These are phyloP conservation scores for Calonectris borealis DNA, from an alignment of 2,113 vertebrate genomes.

Conservation along the genomic window DNA sequence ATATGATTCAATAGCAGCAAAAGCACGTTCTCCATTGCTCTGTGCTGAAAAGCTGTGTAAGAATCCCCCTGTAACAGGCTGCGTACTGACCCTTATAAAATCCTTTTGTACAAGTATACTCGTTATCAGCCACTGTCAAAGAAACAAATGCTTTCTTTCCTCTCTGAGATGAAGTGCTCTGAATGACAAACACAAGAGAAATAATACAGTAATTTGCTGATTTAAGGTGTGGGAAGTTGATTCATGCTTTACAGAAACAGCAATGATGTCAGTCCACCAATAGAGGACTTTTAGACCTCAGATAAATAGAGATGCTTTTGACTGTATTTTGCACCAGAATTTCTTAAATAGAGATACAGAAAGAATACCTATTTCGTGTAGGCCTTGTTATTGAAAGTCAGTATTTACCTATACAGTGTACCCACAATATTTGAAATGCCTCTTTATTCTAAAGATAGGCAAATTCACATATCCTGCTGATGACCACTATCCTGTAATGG, in stretches of 20 bases:
- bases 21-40: neutral
- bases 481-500: neutral
- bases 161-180: neutral
- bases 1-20: neutral
- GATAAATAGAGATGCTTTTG: neutral
- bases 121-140: slow-evolving; percentile 17
- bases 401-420: neutral
- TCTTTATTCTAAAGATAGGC: neutral
- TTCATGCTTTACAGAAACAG: slow-evolving; percentile 1
- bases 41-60: neutral
- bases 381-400: neutral
- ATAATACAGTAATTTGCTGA: slow-evolving; percentile 38
- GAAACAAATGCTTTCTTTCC: neutral
- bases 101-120: neutral
- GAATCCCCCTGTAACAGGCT: neutral
- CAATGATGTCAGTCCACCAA: neutral
- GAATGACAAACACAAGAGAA: slow-evolving; percentile 19
- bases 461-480: neutral
- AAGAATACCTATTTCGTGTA: neutral
- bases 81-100: neutral
- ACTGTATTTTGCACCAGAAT: neutral
- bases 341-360: neutral
- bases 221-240: slow-evolving; percentile 18
- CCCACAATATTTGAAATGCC: neutral
- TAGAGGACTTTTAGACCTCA: neutral